These are phyloP conservation scores for Clarias pachynema DNA, from an alignment of 2,797 vertebrate species.

Conservation along the genomic window DNA sequence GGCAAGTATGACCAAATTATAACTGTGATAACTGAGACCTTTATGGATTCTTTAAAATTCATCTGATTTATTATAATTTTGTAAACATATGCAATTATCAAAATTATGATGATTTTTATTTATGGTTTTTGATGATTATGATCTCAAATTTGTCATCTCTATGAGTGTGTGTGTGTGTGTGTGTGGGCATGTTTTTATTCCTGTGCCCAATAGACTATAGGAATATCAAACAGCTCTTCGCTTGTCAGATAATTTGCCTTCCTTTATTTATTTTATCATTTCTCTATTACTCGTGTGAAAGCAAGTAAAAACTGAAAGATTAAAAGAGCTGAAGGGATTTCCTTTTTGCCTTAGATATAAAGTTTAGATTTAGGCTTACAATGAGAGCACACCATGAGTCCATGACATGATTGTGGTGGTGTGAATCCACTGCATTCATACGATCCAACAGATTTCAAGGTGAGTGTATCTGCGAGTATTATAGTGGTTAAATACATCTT, in stretches of 20 bases:
- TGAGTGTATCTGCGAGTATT: too few relatives aligned
- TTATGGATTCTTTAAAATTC: too few relatives aligned
- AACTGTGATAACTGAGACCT: neutral
- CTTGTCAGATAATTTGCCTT: neutral
- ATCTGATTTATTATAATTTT: neutral
- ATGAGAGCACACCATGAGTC: too few relatives aligned
- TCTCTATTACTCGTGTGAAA: neutral
- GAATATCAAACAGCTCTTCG: neutral
- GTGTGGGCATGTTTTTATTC: neutral
- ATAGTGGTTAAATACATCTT: neutral
- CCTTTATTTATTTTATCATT: neutral
- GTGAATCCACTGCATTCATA: neutral
- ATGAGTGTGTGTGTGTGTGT: neutral
- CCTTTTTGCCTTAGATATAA: neutral
- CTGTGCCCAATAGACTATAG: neutral
- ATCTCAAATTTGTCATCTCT: neutral
- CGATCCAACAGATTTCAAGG: neutral
- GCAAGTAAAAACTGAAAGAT: too few relatives aligned
- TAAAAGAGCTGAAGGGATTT: neutral
- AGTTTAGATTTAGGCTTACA: neutral
- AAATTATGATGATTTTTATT: neutral
- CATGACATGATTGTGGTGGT: neutral
- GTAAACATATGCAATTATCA: neutral
- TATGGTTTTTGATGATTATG: neutral
- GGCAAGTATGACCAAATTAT: too few relatives aligned